Conservation (phyloP, 2,888 invertebrate genomes). For the Dryadula phaetusa region DNA sequence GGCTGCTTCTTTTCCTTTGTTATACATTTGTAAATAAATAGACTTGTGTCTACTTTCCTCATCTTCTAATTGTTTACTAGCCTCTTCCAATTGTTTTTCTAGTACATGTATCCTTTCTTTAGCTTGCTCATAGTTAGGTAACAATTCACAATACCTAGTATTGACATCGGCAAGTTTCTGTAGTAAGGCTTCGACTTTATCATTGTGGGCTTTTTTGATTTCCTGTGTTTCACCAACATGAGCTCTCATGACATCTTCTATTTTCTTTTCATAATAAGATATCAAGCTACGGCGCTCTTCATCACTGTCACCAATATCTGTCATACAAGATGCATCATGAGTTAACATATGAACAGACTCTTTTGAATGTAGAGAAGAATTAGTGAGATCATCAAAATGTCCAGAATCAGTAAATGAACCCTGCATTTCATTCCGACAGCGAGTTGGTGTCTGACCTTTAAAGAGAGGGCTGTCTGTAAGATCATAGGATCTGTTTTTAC, state of each 20-base stretch:
- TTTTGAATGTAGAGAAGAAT: slow-evolving; percentile 90
- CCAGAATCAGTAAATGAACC: slow-evolving; percentile 94
- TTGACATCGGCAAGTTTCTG: slow-evolving; percentile 90
- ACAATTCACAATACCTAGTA: slow-evolving; percentile 90
- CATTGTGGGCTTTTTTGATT: slow-evolving; percentile 90
- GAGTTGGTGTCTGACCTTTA: slow-evolving; percentile 74
- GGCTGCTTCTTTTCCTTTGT: slow-evolving; percentile 92
- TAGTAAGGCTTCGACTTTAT: slow-evolving; percentile 89
- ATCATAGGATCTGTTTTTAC: slow-evolving; percentile 77
- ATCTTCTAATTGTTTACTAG: slow-evolving; percentile 87
- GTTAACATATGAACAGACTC: slow-evolving; percentile 86
- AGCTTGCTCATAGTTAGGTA: slow-evolving; percentile 90
- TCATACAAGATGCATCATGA: slow-evolving; percentile 82
- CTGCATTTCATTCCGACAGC: slow-evolving; percentile 86
- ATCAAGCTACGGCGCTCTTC: slow-evolving; percentile 88
- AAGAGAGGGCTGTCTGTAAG: slow-evolving; percentile 79
- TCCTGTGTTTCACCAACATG: slow-evolving; percentile 87
- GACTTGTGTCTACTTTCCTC: slow-evolving; percentile 90
- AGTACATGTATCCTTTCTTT: slow-evolving; percentile 88
- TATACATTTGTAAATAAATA: slow-evolving; percentile 92
- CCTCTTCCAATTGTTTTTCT: slow-evolving; percentile 89
- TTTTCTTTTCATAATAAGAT: slow-evolving; percentile 88
- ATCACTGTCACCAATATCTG: slow-evolving; percentile 83
- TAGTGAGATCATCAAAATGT: slow-evolving; percentile 92
- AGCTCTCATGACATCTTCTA: slow-evolving; percentile 88